Evolutionary conservation across 2,888 invertebrate genomes (phyloP).

Genomic region (Orchesella flavescens): DNA sequence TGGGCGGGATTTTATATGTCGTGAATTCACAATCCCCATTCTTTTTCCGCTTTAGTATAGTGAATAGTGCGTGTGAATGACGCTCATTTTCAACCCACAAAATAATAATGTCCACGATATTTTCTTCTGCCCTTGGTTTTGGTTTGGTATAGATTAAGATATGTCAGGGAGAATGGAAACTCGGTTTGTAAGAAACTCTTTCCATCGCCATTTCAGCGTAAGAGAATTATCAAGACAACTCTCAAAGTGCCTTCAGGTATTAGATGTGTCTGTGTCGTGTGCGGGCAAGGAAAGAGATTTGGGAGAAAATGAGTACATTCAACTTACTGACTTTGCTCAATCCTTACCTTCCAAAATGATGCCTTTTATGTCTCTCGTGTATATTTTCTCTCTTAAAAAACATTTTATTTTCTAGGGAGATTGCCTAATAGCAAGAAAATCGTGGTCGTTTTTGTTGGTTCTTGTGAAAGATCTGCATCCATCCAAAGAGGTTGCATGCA

Average conservation of each 20-base stretch:
- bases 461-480: no score
- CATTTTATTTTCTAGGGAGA: background rate
- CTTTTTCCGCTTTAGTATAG: no score
- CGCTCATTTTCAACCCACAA: background rate
- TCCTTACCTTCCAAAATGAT: conserved; percentile 2
- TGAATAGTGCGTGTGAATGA: background rate
- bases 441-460: background rate
- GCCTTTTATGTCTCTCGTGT: background rate
- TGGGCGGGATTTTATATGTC: no score
- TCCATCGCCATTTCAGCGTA: no score
- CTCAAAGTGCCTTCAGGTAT: no score
- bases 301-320: background rate
- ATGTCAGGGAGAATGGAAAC: background rate
- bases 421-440: background rate
- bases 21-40: no score
- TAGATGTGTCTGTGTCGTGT: no score
- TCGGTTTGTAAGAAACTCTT: no score
- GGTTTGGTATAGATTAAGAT: background rate
- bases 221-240: no score
- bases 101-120: no score
- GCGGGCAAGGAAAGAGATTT: no score
- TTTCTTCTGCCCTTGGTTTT: background rate
- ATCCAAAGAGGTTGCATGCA: no score
- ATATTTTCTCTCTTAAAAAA: conserved; percentile 3
- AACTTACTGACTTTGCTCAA: background rate